Conservation (phyloP, 2,888 invertebrate genomes). For the Stramonita haemastoma region DNA sequence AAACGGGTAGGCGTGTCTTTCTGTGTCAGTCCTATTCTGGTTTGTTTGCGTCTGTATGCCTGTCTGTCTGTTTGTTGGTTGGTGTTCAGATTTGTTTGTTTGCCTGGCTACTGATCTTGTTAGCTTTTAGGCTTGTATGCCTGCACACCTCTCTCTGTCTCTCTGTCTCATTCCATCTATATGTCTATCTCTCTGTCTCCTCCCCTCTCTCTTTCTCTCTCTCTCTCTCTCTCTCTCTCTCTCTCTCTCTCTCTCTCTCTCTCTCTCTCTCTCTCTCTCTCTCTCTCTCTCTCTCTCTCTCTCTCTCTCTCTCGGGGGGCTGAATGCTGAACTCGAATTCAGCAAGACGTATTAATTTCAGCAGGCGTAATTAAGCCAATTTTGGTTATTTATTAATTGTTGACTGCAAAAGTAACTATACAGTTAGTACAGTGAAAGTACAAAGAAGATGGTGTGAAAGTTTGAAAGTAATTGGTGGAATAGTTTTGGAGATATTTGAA, state of each 20-base stretch:
- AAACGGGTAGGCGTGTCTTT: neutral
- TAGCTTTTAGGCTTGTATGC: neutral
- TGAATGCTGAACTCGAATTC: too few relatives aligned
- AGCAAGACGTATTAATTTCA: too few relatives aligned
- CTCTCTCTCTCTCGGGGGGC: too few relatives aligned
- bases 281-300: too few relatives aligned
- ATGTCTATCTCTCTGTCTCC: neutral
- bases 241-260: neutral
- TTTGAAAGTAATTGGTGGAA: too few relatives aligned
- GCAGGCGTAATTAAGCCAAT: too few relatives aligned
- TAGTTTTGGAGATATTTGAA: too few relatives aligned
- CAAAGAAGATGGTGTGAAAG: too few relatives aligned
- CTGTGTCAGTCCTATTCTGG: neutral
- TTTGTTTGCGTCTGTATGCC: neutral
- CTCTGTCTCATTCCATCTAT: neutral
- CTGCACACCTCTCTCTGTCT: neutral
- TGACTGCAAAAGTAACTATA: too few relatives aligned
- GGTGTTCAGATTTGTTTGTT: neutral
- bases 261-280: too few relatives aligned
- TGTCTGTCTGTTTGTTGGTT: neutral
- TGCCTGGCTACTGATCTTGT: neutral
- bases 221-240: neutral
- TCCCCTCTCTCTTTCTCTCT: neutral
- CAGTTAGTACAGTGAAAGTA: too few relatives aligned
- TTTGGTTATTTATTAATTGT: too few relatives aligned